A percentile compares a stretch with the other conserved stretches of the same genome.
These are phyloP conservation scores for Adelosebastes latens DNA, from an alignment of 2,797 vertebrate species.

Conservation along the genomic window DNA sequence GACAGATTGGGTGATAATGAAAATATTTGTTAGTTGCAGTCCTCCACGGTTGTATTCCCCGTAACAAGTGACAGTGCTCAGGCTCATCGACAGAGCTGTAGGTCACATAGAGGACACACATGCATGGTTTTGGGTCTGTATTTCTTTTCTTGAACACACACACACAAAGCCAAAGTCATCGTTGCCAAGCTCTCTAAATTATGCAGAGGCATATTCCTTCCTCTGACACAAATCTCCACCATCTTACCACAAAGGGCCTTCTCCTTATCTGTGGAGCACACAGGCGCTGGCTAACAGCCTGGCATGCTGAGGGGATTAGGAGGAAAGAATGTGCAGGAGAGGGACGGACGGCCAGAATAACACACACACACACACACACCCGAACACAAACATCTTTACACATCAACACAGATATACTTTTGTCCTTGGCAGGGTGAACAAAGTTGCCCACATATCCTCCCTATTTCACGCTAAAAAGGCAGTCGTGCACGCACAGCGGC, in stretches of 20 bases:
- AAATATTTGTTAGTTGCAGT: background rate
- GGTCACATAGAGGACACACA: conserved; percentile 36
- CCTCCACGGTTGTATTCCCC: background rate
- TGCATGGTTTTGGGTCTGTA: background rate
- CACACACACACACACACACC: background rate
- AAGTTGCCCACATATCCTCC: background rate
- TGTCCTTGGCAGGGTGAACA: conserved; percentile 30
- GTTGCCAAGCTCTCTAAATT: conserved; percentile 47
- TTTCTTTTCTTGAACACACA: conserved; percentile 14
- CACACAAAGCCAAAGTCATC: conserved; percentile 5
- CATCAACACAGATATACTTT: conserved; percentile 2
- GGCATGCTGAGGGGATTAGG: conserved; percentile 62
- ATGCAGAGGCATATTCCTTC: conserved; percentile 65
- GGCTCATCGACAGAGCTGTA: conserved; percentile 2
- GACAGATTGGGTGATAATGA: background rate
- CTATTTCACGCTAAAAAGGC: conserved; percentile 17
- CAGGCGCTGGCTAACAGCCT: conserved; percentile 44
- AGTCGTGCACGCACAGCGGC: background rate
- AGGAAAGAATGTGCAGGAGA: conserved; percentile 48
- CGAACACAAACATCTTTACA: conserved; percentile 16
- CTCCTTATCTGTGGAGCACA: conserved; percentile 65
- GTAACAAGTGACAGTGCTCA: background rate
- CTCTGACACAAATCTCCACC: conserved; percentile 66
- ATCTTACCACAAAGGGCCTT: conserved; percentile 60
- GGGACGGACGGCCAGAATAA: conserved; percentile 4